Conservation (phyloP, 2,113 vertebrate species). For the Salvator merianae region DNA sequence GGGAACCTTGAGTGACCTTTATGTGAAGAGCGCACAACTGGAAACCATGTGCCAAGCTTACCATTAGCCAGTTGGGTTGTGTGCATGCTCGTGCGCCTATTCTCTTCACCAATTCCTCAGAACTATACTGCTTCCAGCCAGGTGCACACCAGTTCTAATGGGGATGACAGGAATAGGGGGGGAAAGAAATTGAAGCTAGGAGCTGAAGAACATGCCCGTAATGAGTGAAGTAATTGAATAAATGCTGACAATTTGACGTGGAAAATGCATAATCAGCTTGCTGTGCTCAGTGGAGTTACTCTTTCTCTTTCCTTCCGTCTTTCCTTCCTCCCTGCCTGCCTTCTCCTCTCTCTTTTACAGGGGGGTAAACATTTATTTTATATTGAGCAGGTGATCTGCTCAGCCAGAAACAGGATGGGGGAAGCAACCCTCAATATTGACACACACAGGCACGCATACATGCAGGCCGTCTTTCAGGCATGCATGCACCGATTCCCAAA, state of each 20-base stretch:
- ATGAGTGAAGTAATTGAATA: slow-evolving; percentile 53
- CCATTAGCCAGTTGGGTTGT: no score
- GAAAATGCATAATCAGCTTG: slow-evolving; percentile 42
- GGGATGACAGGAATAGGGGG: slow-evolving; percentile 39
- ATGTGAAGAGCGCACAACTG: no score
- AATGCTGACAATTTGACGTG: slow-evolving; percentile 51
- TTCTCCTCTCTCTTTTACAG: background rate
- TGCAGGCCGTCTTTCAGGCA: slow-evolving; percentile 45
- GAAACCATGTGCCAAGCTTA: no score
- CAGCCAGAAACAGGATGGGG: slow-evolving; percentile 19
- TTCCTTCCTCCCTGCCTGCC: background rate
- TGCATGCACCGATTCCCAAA: slow-evolving; percentile 45
- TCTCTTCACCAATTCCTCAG: background rate
- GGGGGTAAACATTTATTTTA: slow-evolving; percentile 44
- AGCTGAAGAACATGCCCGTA: slow-evolving; percentile 39
- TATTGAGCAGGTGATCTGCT: slow-evolving; percentile 51
- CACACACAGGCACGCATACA: background rate
- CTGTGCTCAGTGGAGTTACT: slow-evolving; percentile 8
- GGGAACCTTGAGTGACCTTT: no score
- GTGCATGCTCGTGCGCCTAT: accelerated
- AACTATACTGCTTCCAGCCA: background rate
- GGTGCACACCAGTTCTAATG: slow-evolving; percentile 19
- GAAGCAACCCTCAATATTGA: background rate
- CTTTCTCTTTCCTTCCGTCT: background rate
- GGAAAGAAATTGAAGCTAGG: slow-evolving; percentile 42